Evolutionary conservation across 2,888 invertebrate species (phyloP).

Genomic region (Lepidocyrtinus sp.): DNA sequence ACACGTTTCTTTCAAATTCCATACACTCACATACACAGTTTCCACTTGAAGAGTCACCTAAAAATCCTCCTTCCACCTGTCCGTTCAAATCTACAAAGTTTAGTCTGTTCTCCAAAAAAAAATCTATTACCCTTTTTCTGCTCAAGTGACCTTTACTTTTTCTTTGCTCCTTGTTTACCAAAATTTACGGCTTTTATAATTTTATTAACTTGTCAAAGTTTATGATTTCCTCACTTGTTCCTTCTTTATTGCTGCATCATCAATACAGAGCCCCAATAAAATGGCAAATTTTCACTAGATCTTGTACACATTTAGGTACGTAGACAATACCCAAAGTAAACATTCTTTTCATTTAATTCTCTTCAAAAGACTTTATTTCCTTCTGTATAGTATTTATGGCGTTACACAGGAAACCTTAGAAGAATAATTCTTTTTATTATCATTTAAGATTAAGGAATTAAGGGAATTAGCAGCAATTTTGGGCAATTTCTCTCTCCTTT

Average conservation of each 20-base stretch:
- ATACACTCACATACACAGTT: neutral
- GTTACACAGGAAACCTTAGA: constrained; percentile 24
- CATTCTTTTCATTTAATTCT: constrained; percentile 28
- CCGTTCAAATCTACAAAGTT: neutral
- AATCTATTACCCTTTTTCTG: constrained; percentile 30
- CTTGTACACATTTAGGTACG: too few species aligned
- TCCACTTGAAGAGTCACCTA: constrained; percentile 5
- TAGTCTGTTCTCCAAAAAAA: constrained; percentile 2
- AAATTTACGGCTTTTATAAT: constrained; percentile 56
- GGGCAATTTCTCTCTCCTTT: constrained; percentile 12
- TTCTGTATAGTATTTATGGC: too few species aligned
- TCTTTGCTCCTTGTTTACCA: constrained; percentile 46
- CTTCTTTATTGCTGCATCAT: constrained; percentile 29
- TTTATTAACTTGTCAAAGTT: constrained; percentile 59
- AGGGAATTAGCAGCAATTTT: constrained; percentile 8
- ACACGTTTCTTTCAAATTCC: too few species aligned
- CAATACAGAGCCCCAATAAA: neutral
- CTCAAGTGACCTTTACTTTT: constrained; percentile 36
- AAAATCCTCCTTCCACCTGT: neutral
- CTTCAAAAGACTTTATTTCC: constrained; percentile 22
- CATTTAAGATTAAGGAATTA: constrained; percentile 52
- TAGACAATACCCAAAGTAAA: constrained; percentile 47
- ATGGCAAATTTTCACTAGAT: constrained; percentile 3
- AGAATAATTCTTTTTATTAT: constrained; percentile 21
- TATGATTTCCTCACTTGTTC: constrained; percentile 50